phyloP scores from a whole-genome alignment of 2,888 invertebrate genomes.

The Lycia hirtaria region DNA sequence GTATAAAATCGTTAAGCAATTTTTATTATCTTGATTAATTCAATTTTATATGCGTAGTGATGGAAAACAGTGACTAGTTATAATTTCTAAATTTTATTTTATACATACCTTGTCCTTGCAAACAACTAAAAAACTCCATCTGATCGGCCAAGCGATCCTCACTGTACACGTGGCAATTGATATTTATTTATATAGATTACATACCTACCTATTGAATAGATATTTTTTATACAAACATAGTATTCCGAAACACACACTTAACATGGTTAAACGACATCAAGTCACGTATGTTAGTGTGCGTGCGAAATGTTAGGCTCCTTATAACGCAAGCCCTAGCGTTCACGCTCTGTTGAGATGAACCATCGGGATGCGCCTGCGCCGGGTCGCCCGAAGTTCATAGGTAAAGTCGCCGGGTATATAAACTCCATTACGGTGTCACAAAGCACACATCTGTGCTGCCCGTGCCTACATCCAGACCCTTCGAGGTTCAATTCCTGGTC shows the following conservation, averaged over 20 bases:
- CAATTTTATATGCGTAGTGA: too few species aligned
- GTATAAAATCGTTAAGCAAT: too few species aligned
- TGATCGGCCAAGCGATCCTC: too few species aligned
- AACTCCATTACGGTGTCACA: constrained; percentile 78
- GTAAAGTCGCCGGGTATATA: constrained; percentile 80
- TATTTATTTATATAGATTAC: too few species aligned
- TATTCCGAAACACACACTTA: background rate
- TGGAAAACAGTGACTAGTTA: too few species aligned
- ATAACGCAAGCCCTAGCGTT: constrained; percentile 17
- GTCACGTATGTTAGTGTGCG: constrained; percentile 39
- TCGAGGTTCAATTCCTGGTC: constrained; percentile 44
- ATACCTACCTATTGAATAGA: too few species aligned
- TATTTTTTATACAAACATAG: background rate
- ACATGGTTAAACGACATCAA: background rate
- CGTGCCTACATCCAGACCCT: constrained; percentile 68
- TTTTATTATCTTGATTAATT: too few species aligned
- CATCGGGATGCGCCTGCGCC: constrained; percentile 66
- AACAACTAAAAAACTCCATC: too few species aligned
- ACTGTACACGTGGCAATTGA: too few species aligned
- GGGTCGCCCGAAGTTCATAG: constrained; percentile 82
- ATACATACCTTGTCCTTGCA: too few species aligned
- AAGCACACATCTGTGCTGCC: constrained; percentile 70
- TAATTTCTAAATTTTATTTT: too few species aligned
- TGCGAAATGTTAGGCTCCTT: constrained; percentile 27
- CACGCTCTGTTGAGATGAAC: constrained; percentile 53